Evolutionary conservation across 2,113 vertebrate species (phyloP).

Genomic region (Amblyornis subalaris): DNA sequence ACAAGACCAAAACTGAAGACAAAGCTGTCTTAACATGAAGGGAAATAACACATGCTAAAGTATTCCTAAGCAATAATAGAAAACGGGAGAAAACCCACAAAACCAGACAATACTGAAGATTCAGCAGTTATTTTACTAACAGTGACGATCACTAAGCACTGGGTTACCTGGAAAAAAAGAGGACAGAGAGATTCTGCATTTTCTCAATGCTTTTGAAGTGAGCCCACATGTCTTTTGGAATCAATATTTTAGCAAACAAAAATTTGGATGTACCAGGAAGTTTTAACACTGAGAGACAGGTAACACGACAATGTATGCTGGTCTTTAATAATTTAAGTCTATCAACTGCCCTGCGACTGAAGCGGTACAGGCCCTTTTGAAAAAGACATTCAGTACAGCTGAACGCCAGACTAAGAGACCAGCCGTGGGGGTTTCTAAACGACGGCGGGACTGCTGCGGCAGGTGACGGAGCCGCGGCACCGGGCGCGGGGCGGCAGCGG

Average conservation of each 20-base stretch:
- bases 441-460: rapidly evolving
- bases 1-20: neutral
- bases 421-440: rapidly evolving
- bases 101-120: rapidly evolving
- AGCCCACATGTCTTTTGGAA: neutral
- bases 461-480: neutral
- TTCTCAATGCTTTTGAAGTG: neutral
- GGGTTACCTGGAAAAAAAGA: neutral
- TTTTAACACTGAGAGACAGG: neutral
- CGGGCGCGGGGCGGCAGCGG: neutral
- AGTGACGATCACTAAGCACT: neutral
- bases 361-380: rapidly evolving
- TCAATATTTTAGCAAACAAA: neutral
- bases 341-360: neutral
- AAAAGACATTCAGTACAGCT: rapidly evolving
- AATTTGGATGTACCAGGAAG: rapidly evolving
- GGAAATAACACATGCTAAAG: neutral
- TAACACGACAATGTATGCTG: rapidly evolving
- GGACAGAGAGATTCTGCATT: neutral
- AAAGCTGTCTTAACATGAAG: neutral
- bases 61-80: too few species aligned
- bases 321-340: neutral
- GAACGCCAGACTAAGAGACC: too few species aligned
- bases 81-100: rapidly evolving
- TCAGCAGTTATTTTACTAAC: too few species aligned